Evolutionary conservation across 2,797 vertebrate genomes (phyloP).

Genomic region (Iguana delicatissima): DNA sequence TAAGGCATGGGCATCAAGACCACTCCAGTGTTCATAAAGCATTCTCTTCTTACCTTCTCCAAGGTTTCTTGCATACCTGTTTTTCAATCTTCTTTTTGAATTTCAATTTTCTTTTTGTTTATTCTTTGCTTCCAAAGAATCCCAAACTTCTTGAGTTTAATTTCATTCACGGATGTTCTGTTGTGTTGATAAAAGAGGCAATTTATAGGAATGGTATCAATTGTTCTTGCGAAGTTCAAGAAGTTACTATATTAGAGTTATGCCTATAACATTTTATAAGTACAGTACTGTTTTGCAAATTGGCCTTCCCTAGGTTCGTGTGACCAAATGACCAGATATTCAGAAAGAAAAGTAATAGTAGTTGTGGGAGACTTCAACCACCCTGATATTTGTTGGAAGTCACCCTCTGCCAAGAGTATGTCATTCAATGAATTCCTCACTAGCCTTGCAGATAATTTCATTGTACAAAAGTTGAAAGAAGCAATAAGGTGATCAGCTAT

Average conservation of each 20-base stretch:
- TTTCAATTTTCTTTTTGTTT: conserved; percentile 14
- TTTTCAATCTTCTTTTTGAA: not conserved
- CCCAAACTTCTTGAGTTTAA: not conserved
- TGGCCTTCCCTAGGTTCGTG: not conserved
- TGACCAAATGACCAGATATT: too few species aligned
- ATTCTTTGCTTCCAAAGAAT: conserved; percentile 2
- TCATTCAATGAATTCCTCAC: not conserved
- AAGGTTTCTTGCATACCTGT: not conserved
- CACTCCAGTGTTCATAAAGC: not conserved
- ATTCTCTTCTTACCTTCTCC: not conserved
- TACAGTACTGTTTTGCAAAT: not conserved
- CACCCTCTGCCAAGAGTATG: not conserved
- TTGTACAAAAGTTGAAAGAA: too few species aligned
- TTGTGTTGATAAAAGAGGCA: conserved; percentile 9
- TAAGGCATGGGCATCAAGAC: not conserved
- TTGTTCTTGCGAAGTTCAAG: not conserved
- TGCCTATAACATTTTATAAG: not conserved
- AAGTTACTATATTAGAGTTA: not conserved
- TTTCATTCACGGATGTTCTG: not conserved
- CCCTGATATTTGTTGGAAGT: too few species aligned
- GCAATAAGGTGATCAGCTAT: too few species aligned
- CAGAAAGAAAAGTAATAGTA: too few species aligned
- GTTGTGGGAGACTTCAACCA: too few species aligned
- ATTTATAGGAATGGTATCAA: not conserved
- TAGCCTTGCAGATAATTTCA: not conserved